Conservation (phyloP, 2,113 vertebrate genomes). For the Chaenocephalus aceratus region DNA sequence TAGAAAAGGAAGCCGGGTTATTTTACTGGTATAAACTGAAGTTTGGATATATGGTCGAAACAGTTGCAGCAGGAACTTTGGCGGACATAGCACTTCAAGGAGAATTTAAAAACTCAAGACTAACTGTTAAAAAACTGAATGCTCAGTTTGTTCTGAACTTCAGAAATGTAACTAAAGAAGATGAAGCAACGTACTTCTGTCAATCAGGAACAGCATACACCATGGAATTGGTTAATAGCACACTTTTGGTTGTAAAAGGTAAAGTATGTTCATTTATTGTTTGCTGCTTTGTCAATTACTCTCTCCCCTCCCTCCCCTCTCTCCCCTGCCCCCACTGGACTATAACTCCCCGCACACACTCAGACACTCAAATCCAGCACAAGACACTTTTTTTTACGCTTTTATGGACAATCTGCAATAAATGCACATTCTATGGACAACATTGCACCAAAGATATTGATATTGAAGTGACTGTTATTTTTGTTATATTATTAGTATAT, state of each 20-base stretch:
- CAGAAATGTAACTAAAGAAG: slow-evolving; percentile 56
- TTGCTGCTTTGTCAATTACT: neutral
- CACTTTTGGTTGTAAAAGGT: slow-evolving; percentile 59
- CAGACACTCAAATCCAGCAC: no score
- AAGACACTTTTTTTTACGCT: no score
- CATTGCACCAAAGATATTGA: no score
- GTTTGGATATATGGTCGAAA: slow-evolving; percentile 44
- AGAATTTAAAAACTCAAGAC: slow-evolving; percentile 19
- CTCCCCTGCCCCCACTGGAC: no score
- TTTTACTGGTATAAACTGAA: slow-evolving; percentile 54
- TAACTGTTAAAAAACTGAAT: accelerated
- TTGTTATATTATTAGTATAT: no score
- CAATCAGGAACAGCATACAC: neutral
- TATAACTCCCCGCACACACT: no score
- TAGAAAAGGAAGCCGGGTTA: accelerated
- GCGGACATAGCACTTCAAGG: accelerated
- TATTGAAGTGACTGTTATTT: no score
- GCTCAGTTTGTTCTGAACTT: neutral
- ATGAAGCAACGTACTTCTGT: slow-evolving; percentile 67
- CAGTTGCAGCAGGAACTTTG: neutral
- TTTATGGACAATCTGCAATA: no score
- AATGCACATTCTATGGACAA: no score
- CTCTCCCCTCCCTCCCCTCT: no score
- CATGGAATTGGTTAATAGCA: neutral
- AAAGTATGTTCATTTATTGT: slow-evolving; percentile 15